Evolutionary conservation across 2,888 invertebrate genomes (phyloP).

Genomic region (Oscheius sp.): DNA sequence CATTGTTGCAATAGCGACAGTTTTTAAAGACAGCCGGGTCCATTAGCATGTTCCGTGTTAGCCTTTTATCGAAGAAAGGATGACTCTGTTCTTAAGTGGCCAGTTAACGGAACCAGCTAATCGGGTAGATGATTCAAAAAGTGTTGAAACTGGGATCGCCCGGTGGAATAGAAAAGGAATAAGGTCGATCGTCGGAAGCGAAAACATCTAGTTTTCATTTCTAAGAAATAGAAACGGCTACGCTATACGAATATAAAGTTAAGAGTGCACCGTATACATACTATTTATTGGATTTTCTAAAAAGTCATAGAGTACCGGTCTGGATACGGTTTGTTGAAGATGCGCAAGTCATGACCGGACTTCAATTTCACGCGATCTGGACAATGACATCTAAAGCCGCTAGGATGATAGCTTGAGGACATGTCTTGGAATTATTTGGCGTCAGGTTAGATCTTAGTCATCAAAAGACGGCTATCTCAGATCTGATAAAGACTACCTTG

Average conservation of each 20-base stretch:
- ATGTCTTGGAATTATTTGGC: too few relatives aligned
- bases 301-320: slow-evolving; percentile 10
- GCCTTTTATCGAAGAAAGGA: background rate
- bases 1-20: slow-evolving; percentile 1
- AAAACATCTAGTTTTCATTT: slow-evolving; percentile 25
- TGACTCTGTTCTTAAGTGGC: background rate
- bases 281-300: slow-evolving; percentile 1
- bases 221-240: slow-evolving; percentile 4
- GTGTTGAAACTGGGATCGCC: slow-evolving; percentile 20
- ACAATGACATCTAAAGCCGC: slow-evolving; percentile 21
- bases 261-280: background rate
- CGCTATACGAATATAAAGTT: too few relatives aligned
- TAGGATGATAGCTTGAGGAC: too few relatives aligned
- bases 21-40: background rate
- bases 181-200: slow-evolving; percentile 23
- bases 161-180: slow-evolving; percentile 18
- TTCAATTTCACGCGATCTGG: slow-evolving; percentile 26
- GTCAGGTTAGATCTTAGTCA: background rate
- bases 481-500: slow-evolving; percentile 28
- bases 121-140: background rate
- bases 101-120: background rate
- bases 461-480: slow-evolving; percentile 29
- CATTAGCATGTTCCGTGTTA: background rate
- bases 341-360: slow-evolving; percentile 21
- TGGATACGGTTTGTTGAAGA: slow-evolving; percentile 14